A percentile compares a stretch with the other conserved stretches of the same genome.
Evolutionary conservation across 2,888 invertebrate species (phyloP).

Genomic region (Agrenia bidenticulata): DNA sequence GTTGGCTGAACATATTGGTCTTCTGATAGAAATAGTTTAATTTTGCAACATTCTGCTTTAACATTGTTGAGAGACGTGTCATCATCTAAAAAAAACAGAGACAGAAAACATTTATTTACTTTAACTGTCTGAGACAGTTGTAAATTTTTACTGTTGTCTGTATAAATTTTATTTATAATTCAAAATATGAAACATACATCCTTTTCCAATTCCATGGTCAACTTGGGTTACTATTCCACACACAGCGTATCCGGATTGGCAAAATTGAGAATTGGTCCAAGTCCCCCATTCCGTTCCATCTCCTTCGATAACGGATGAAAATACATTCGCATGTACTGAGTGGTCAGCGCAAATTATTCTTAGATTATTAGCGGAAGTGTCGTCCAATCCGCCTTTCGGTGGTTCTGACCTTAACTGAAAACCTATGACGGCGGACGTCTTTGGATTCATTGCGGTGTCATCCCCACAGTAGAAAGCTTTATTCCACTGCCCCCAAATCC

Average conservation of each 20-base stretch:
- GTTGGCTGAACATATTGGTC: no score
- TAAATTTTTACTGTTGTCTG: constrained; percentile 1
- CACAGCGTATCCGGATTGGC: constrained; percentile 34
- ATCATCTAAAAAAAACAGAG: constrained; percentile 34
- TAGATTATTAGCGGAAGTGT: constrained; percentile 43
- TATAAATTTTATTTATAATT: background rate
- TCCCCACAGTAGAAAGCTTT: constrained; percentile 26
- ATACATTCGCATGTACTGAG: background rate
- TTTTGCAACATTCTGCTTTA: constrained; percentile 35
- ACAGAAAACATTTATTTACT: background rate
- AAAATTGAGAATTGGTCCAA: constrained; percentile 35
- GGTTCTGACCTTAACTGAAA: constrained; percentile 36
- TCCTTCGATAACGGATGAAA: constrained; percentile 22
- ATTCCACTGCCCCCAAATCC: constrained; percentile 33
- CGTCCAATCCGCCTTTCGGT: constrained; percentile 28
- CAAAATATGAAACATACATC: constrained; percentile 15
- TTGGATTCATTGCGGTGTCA: background rate
- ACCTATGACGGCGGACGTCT: constrained; percentile 28
- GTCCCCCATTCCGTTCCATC: constrained; percentile 35
- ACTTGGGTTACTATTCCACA: constrained; percentile 41
- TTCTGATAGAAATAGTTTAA: background rate
- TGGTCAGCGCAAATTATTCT: constrained; percentile 32
- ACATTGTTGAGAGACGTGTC: constrained; percentile 39
- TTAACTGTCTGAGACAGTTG: background rate
- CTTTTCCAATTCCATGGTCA: constrained; percentile 20